These are phyloP conservation scores for Acanthosepion esculentum DNA, from an alignment of 2,888 invertebrate genomes.

Conservation along the genomic window DNA sequence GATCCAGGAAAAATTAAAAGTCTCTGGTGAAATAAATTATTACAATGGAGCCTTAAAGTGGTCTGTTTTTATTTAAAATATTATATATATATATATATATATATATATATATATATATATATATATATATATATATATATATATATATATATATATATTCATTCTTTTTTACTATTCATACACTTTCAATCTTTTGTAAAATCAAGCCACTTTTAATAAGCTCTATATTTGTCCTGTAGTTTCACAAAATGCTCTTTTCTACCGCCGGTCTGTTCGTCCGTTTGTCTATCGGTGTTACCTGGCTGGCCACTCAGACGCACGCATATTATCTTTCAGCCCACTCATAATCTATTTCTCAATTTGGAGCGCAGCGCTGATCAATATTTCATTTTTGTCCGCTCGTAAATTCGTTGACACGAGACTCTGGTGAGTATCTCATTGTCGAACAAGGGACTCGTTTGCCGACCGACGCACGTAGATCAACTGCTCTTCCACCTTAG, in stretches of 20 bases:
- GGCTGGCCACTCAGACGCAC: background rate
- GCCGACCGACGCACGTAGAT: background rate
- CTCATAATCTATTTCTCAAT: conserved; percentile 33
- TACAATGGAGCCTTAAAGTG: too few relatives aligned
- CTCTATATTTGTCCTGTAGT: background rate
- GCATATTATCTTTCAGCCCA: background rate
- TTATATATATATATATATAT: too few relatives aligned
- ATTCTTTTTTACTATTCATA: background rate
- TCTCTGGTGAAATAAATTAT: too few relatives aligned
- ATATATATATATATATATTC: background rate
- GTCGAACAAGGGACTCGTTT: conserved; percentile 33
- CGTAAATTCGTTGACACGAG: conserved; percentile 22
- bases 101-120: too few relatives aligned
- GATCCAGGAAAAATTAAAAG: too few relatives aligned
- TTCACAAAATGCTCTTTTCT: background rate
- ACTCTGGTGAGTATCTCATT: conserved; percentile 33
- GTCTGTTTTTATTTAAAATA: too few relatives aligned
- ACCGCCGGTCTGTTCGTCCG: background rate
- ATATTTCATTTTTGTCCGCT: conserved; percentile 33
- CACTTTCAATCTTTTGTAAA: too few relatives aligned
- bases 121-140: background rate
- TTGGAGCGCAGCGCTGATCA: background rate
- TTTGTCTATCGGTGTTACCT: background rate
- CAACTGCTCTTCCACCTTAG: background rate
- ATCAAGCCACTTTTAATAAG: background rate